Percentiles rank a stretch among this genome's conserved stretches.
phyloP scores from a whole-genome alignment of 1,140 invertebrate species.

The Drosophila baimaii region DNA sequence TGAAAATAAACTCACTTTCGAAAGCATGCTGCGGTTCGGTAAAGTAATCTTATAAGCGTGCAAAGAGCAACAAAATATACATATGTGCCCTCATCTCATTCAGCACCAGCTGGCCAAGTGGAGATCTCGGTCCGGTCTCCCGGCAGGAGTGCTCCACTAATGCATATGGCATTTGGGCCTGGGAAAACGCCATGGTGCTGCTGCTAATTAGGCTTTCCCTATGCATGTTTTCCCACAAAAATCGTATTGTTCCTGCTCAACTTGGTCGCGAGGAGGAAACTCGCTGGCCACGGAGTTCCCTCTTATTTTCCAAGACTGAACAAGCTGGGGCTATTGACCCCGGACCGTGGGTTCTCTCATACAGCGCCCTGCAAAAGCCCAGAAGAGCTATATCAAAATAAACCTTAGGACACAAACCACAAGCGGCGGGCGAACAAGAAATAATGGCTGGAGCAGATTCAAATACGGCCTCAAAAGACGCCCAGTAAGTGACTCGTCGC shows the following conservation, averaged over 20 bases:
- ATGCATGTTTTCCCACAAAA: conserved; percentile 19
- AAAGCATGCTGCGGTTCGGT: conserved; percentile 17
- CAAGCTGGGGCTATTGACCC: conserved; percentile 56
- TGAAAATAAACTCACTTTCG: conserved; percentile 58
- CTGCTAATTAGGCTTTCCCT: not conserved
- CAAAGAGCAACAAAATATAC: conserved; percentile 34
- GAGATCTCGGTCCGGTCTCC: no score
- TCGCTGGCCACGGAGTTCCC: conserved; percentile 23
- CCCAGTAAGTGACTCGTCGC: conserved; percentile 50
- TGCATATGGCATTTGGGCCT: not conserved
- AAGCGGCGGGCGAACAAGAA: conserved; percentile 40
- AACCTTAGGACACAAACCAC: conserved; percentile 15
- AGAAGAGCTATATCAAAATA: conserved; percentile 15
- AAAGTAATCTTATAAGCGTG: not conserved
- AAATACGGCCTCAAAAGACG: conserved; percentile 28
- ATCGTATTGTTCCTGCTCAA: conserved; percentile 3
- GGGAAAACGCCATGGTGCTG: not conserved
- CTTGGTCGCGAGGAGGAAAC: not conserved
- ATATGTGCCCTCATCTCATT: not conserved
- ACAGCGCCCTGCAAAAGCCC: conserved; percentile 12
- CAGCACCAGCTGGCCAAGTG: not conserved
- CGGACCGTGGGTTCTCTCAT: conserved; percentile 45
- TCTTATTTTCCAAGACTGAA: conserved; percentile 52
- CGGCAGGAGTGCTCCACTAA: not conserved
- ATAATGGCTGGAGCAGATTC: conserved; percentile 54